Evolutionary conservation across 2,797 vertebrate species (phyloP).

Genomic region (Pseudochirops cupreus): DNA sequence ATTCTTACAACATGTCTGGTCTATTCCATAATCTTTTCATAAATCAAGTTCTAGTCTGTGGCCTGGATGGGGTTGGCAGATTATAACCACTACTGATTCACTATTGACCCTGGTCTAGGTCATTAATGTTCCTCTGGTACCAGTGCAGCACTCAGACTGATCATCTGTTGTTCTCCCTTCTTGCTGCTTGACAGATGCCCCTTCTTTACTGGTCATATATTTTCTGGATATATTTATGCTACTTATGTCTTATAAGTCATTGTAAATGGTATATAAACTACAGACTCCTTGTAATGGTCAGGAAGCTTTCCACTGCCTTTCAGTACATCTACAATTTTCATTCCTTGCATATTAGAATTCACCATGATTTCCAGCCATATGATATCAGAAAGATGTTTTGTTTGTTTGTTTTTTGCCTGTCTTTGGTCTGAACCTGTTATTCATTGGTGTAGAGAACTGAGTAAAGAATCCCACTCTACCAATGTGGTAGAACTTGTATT

Average conservation of each 20-base stretch:
- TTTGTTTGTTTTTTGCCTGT: neutral
- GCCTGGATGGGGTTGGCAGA: neutral
- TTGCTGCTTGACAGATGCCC: neutral
- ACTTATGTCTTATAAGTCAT: neutral
- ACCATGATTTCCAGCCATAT: neutral
- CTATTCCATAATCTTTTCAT: neutral
- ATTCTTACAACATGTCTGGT: neutral
- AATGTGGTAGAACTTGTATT: neutral
- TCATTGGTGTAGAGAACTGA: neutral
- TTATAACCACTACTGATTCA: slow-evolving; percentile 4
- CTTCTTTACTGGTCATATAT: neutral
- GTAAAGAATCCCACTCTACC: neutral
- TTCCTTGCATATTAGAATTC: neutral
- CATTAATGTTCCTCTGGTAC: neutral
- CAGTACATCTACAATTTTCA: no score
- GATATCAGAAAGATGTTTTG: neutral
- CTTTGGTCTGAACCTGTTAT: neutral
- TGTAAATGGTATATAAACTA: neutral
- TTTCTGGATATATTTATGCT: neutral
- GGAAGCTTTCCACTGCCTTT: neutral
- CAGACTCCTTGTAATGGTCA: neutral
- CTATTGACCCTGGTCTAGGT: neutral
- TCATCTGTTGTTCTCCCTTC: neutral
- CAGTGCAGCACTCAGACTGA: neutral
- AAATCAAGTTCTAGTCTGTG: neutral